Percentiles rank a stretch among this genome's conserved stretches.
phyloP scores from a whole-genome alignment of 2,888 invertebrate genomes.

The Ferdinandea cuprea region DNA sequence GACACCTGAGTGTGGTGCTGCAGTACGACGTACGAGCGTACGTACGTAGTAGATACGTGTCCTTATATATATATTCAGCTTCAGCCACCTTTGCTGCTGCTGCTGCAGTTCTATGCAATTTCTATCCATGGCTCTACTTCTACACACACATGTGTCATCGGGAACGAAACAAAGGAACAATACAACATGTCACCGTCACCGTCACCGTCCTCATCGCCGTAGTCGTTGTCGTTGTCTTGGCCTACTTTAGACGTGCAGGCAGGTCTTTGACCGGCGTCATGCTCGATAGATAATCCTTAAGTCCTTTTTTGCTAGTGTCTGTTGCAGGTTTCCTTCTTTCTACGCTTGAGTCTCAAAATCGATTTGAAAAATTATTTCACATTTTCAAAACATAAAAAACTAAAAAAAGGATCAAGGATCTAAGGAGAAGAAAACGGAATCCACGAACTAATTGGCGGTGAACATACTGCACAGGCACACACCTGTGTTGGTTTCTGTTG shows the following conservation, averaged over 20 bases:
- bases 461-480: slow-evolving; percentile 48
- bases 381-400: too few relatives aligned
- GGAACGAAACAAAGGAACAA: slow-evolving; percentile 64
- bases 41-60: neutral
- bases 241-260: slow-evolving; percentile 57
- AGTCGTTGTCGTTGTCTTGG: slow-evolving; percentile 56
- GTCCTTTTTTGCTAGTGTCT: slow-evolving; percentile 45
- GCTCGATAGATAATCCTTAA: slow-evolving; percentile 62
- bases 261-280: slow-evolving; percentile 71
- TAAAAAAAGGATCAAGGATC: neutral
- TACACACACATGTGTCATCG: slow-evolving; percentile 47
- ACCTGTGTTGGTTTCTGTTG: slow-evolving; percentile 43
- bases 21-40: slow-evolving; percentile 19
- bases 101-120: slow-evolving; percentile 51
- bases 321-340: slow-evolving; percentile 13
- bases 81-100: slow-evolving; percentile 11
- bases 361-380: slow-evolving; percentile 66
- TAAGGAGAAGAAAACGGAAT: slow-evolving; percentile 22
- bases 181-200: slow-evolving; percentile 53
- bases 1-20: slow-evolving; percentile 64
- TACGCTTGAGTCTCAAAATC: slow-evolving; percentile 47
- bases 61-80: slow-evolving; percentile 11
- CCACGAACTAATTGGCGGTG: slow-evolving; percentile 54
- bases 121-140: slow-evolving; percentile 35
- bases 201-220: slow-evolving; percentile 44